Base-by-base conservation (phyloP, 2,113 vertebrate species). In the Tretioscincus oriximinensis region DNA sequence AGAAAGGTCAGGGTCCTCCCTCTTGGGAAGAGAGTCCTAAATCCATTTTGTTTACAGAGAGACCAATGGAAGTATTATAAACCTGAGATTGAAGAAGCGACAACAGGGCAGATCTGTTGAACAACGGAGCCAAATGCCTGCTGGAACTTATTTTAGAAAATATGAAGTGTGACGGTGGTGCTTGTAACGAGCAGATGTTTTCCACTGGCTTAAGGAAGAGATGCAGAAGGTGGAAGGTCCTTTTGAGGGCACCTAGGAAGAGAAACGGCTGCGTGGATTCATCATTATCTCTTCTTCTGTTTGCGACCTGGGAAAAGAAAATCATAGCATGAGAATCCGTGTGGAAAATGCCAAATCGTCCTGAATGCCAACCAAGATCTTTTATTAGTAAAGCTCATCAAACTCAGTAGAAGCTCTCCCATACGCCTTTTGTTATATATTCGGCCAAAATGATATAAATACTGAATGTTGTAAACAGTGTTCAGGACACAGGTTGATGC, bases 261-360 rank as follows among this genome's bases (percentile, higher is more conserved):
- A 31, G n/a, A 10, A 31, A 9, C 4, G 69, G 51, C 54, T 58
- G 12, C 18, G 12, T 16, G 18, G 18, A 58, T 58, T 12, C 54
- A 58, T 22, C 68, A 68, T 90, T 89, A 95, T 86, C 90, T 91
- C 80, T 95, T 95, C 89, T 94, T 95, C 90, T 95, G 93, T 86
- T 94, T 93, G 72, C 95, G 95, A 78, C 94, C 95, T 95, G 54
- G 69, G 47, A 76, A 58, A 58, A 35, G 1, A 51, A 61, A 3
- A 26, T 29, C 11, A 1, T 9, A 7, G n/a, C 16, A 21, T 9
- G 22, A 5, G 4, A 1, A 26, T 14, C 7, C 0, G 12, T 0
- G 1, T 24, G 9, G 21, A 7, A 0, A 6, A 26, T 1, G 35
- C 45, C 2, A 10, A 1, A 0, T 0, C 35, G 12, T 16, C 54